Base-by-base conservation (phyloP, 2,888 invertebrate species). In the Cheilosia urbana region DNA sequence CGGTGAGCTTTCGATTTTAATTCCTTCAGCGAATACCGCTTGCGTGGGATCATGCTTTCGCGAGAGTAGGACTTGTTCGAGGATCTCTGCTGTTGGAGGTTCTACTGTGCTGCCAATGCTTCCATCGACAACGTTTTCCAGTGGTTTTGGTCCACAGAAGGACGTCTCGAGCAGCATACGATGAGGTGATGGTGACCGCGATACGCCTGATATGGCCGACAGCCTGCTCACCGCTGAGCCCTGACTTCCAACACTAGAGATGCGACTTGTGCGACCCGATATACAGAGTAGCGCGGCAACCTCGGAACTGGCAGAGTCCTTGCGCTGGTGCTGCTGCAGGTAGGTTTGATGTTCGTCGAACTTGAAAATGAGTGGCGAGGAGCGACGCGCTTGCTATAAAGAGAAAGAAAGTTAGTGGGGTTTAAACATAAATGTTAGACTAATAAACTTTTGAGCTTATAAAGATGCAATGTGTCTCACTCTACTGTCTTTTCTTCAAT, bases 91-190 rank as follows among this genome's bases (percentile, higher is more conserved):
- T 78, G 93, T 92, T 1, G 92, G 93, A 19, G 93, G 92, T 87
- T 93, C 93, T 27, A 93, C 92, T 21, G 93, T 90, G 58, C 93
- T 92, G 84, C 92, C 93, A 83, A 93, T 93, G 51, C 93, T 93
- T 4, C 92, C 94, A 62, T 93, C 94, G 2, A 92, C 92, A 90
- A 92, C 88, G 93, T 93, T 62, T 92, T 94, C 90, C 81, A 94
- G 92, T 0, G 96, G 96, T 90, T 96, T 97, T 63, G 95, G 96
- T 1, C 97, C 97, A 92, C 97, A 97, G 91, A 98, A 98, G 0
- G 97, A 97, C 0, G 97, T 98, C 93, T 97, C 97, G 78, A 97
- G 93, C 72, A 97, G 93, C 95, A 97, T 97, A 91, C 96, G 96
- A 93, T 97, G 97, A n/a, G 97, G 97, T 15, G 97, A 97, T 2